Base-by-base conservation (phyloP, 2,797 vertebrate genomes). In the Anas capensis region DNA sequence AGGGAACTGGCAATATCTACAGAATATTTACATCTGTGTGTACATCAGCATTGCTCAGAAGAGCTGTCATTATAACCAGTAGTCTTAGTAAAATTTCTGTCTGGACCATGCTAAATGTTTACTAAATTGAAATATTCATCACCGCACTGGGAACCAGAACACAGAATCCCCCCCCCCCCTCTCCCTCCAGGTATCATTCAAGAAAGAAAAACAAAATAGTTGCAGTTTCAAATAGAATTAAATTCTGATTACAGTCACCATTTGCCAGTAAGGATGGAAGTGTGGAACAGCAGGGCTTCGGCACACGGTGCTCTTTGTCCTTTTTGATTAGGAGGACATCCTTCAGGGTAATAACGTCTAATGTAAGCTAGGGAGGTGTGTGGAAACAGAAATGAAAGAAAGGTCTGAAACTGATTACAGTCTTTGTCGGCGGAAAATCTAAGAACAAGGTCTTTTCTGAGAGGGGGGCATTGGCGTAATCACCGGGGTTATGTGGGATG, bases 241-340 rank as follows among this genome's bases (percentile, higher is more conserved):
- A 31, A 44, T 88, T 81, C 23, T 64, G n/a, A 83, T 64, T 86
- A 20, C 51, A 31, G 70, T 88, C 49, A 20, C 18, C n/a, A 2
- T 9, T 70, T 51, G n/a, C 40, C 54, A n/a, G 9, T 46, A 48
- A 20, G 40, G 44, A 11, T 44, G 51, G 72, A 76, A 92, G 36
- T 27, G 38, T 78, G 69, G 53, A 78, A 54, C 31, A 75, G 57
- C 34, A 2, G 7, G 18, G 29, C 54, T 40, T 15, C 58, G 26
- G 29, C 29, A 62, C 0, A 0, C 49, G 40, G 3, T 69, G 46
- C 12, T 65, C 0, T 61, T 68, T 88, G 38, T 58, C 33, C 48
- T 49, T 2, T 65, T 71, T 78, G 46, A 34, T 78, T 80, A 61
- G 14, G 38, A 76, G 42, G 54, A 14, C 1, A 7, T 69, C 40